Conservation (phyloP, 2,113 vertebrate species). For the Pedionomus torquatus region DNA sequence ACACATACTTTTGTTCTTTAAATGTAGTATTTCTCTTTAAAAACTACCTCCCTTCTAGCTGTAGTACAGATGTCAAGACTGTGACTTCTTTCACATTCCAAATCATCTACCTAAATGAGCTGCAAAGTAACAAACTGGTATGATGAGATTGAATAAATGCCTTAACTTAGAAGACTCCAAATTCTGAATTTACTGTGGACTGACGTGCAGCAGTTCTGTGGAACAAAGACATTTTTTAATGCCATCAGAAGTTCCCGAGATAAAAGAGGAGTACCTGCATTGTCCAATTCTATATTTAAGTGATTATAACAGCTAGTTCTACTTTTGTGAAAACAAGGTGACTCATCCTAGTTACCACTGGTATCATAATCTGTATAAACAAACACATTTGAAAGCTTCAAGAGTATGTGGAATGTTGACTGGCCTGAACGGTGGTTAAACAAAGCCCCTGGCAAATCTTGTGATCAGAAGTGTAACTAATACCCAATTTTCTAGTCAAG, state of each 20-base stretch:
- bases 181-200: neutral
- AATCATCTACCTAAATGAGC: neutral
- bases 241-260: neutral
- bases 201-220: neutral
- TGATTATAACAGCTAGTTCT: slow-evolving; percentile 21
- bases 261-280: neutral
- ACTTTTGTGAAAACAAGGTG: slow-evolving; percentile 32
- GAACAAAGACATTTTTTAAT: neutral
- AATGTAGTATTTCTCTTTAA: neutral
- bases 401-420: slow-evolving; percentile 53
- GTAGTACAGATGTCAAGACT: neutral
- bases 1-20: neutral
- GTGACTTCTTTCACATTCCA: neutral
- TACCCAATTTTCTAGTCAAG: slow-evolving; percentile 59
- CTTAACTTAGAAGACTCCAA: neutral
- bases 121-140: neutral
- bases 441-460: slow-evolving; percentile 53
- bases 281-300: neutral
- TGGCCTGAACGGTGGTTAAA: slow-evolving; percentile 55
- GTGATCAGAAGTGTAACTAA: slow-evolving; percentile 64
- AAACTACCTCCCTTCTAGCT: neutral
- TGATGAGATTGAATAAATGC: neutral
- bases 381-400: slow-evolving; percentile 58
- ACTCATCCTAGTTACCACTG: slow-evolving; percentile 24
- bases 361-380: slow-evolving; percentile 58